Conservation (phyloP, 2,113 vertebrate genomes). For the Cyphomyrus plagiostoma region DNA sequence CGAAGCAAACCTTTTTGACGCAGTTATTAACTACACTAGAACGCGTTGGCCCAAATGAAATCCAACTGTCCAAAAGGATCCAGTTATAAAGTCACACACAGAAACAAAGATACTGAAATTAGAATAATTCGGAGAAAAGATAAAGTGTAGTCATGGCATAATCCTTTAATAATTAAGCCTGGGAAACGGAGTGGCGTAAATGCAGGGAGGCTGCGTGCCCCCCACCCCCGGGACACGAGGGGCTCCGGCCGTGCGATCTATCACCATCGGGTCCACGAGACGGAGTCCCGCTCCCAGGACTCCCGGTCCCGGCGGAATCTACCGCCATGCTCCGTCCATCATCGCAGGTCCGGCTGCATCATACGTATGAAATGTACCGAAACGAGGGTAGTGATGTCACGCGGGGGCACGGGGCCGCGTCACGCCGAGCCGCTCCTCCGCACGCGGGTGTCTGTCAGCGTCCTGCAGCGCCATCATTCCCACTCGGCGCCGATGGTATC, state of each 20-base stretch:
- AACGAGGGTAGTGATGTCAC: slow-evolving; percentile 69
- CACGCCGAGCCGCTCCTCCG: slow-evolving; percentile 20
- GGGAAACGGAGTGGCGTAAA: not conserved
- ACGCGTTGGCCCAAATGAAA: not conserved
- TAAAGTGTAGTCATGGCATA: not conserved
- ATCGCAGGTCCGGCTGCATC: slow-evolving; percentile 54
- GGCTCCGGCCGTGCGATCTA: not conserved
- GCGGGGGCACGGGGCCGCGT: slow-evolving; percentile 24
- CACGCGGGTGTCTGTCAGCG: not conserved
- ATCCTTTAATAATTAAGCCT: not conserved
- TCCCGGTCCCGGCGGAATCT: slow-evolving; percentile 22
- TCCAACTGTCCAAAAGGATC: not conserved
- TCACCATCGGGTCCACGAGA: not conserved
- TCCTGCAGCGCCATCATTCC: slow-evolving; percentile 42
- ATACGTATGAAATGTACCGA: slow-evolving; percentile 64
- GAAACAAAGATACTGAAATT: not conserved
- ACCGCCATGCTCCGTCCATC: slow-evolving; percentile 41
- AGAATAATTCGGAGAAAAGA: not conserved
- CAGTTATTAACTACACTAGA: not conserved
- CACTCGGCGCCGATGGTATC: slow-evolving; percentile 40
- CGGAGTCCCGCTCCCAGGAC: not conserved
- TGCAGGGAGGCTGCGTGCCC: not conserved
- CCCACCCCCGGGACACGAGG: not conserved
- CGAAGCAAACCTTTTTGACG: not conserved
- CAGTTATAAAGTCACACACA: not conserved